Base-by-base conservation (phyloP, 2,797 vertebrate genomes). In the Onychomys torridus region DNA sequence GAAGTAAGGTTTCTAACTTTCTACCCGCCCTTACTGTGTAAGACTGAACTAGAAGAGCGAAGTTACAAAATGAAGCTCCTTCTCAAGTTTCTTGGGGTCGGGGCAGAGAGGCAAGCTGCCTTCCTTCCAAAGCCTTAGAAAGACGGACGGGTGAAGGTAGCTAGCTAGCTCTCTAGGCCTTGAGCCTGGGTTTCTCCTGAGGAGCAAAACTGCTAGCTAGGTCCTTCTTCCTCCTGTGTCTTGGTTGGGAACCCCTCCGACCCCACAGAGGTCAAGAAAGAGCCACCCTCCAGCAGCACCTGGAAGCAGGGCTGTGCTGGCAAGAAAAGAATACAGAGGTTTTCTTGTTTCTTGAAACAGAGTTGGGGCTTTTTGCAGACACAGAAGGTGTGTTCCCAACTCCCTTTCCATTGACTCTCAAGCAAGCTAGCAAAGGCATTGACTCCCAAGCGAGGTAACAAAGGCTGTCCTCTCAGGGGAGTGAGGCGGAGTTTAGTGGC, bases 401-500 rank as follows among this genome's bases (percentile, higher is more conserved):
- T 61, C 86, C 8, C 27, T 61, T 27, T 27, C 19, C 40, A 3
- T 2, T 14, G 46, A 0, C 43, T 8, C 61, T 25, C 37, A 9
- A 4, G 65, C 7, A 25, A n/a, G 34, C 37, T 19, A 43, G 21
- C 29, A 76, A 14, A 5, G 13, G 59, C 59, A 11, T 43, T 14
- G 46, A 0, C 43, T 8, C 61, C 29, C 37, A 9, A 4, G 65
- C 7, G 29, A n/a, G 34, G 34, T 19, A 43, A 17, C 29, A 76
- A 14, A 5, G 13, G 59, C 57, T 16, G 23, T 19, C 37, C 37
- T 4, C 29, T 71, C 29, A n/a, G 27, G 52, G 23, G 25, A 34
- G 6, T 0, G 3, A 27, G 3, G 40, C 12, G 12, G 69, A 21
- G 7, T 6, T 27, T 27, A 0, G 57, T 25, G n/a, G 49, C 69